phyloP scores from a whole-genome alignment of 2,113 vertebrate species.

The Shinisaurus crocodilurus region DNA sequence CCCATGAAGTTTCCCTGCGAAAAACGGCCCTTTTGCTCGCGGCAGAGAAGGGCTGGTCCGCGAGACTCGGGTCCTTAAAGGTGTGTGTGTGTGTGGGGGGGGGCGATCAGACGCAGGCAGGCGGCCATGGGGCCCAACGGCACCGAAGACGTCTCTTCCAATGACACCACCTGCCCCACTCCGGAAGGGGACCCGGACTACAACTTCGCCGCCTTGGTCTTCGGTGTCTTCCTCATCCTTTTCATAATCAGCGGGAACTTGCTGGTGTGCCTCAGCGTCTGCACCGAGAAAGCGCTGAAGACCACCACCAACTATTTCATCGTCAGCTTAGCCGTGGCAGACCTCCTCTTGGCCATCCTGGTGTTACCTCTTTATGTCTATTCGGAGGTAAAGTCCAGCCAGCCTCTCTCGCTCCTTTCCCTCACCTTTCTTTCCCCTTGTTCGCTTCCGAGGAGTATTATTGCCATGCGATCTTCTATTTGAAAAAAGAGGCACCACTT shows the following conservation, averaged over 20 bases:
- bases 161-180: background rate
- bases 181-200: slow-evolving; percentile 13
- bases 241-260: slow-evolving; percentile 86
- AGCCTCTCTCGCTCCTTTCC: background rate
- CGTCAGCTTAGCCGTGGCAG: slow-evolving; percentile 90
- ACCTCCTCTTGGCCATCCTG: slow-evolving; percentile 89
- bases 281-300: slow-evolving; percentile 88
- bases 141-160: background rate
- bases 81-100: too few species aligned
- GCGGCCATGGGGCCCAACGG: slow-evolving; percentile 5
- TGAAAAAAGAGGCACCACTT: background rate
- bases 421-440: background rate
- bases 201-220: slow-evolving; percentile 81
- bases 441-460: background rate
- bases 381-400: slow-evolving; percentile 82
- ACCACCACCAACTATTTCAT: slow-evolving; percentile 97
- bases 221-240: slow-evolving; percentile 87
- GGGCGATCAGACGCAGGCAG: background rate
- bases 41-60: background rate
- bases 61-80: too few species aligned
- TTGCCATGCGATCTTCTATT: background rate
- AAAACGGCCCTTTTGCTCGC: background rate
- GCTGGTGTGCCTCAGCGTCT: slow-evolving; percentile 91
- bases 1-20: background rate
- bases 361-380: slow-evolving; percentile 94